Percentiles rank a stretch among this genome's conserved stretches.
Conservation (phyloP, 2,797 vertebrate species). For the Mormyrops boulengeri region DNA sequence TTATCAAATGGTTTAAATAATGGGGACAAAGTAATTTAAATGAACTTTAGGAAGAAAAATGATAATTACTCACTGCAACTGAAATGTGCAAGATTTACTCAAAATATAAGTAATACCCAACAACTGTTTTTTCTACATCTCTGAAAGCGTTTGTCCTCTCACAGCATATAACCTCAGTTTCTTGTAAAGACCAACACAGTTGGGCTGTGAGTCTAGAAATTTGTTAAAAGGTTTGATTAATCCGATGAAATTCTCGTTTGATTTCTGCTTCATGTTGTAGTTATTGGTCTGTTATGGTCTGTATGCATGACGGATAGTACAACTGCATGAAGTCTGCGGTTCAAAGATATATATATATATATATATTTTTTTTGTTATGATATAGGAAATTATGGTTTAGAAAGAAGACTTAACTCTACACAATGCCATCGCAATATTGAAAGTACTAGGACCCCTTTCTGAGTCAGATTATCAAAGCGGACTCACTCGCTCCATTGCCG, state of each 20-base stretch:
- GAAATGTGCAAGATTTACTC: background rate
- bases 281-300: background rate
- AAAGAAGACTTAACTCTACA: background rate
- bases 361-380: background rate
- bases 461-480: background rate
- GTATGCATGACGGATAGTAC: background rate
- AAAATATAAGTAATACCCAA: background rate
- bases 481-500: background rate
- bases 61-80: background rate
- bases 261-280: background rate
- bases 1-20: background rate
- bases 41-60: background rate
- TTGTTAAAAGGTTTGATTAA: background rate
- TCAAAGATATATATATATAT: background rate
- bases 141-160: background rate
- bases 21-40: background rate
- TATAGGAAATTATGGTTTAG: background rate
- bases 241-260: background rate
- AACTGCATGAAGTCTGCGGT: background rate
- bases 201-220: background rate
- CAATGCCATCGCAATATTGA: background rate
- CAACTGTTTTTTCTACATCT: background rate
- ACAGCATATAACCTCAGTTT: background rate
- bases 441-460: background rate
- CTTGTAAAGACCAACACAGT: background rate